Base-by-base conservation (phyloP, 2,888 invertebrate species). In the Drosophila antonietae region DNA sequence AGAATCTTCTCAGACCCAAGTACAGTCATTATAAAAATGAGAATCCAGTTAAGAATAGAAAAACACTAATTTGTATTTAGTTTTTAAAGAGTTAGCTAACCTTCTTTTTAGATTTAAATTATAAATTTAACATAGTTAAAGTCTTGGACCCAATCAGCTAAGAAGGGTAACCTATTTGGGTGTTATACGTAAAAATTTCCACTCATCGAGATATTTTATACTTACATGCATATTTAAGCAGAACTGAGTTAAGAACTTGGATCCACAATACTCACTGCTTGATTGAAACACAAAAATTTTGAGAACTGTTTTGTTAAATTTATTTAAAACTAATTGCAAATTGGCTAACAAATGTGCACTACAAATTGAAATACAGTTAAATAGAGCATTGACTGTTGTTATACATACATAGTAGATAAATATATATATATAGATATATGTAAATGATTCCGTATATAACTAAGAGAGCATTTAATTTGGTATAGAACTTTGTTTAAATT, bases 301-400 rank as follows among this genome's bases (percentile, higher is more conserved):
- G 5, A 37, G 23, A 56, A 56, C 31, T n/a, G 12, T 31, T 18
- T 64, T 67, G 51, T 68, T 81, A 41, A 52, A 65, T 82, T 82
- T 75, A 79, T 79, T 85, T 63, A 66, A 59, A 68, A 68, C 80
- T 75, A 85, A 66, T 60, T 77, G 70, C 78, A 80, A 80, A 83
- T 86, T 81, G 68, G 75, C 81, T 81, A 83, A 83, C 55, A 81
- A 77, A 69, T 57, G 73, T 80, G 83, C 83, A 64, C 49, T 70
- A 83, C 43, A 73, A 61, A 61, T 47, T 52, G 49, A 20, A 52
- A 23, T 43, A 31, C 7, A 43, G 73, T 67, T 44, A 44, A 59
- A 68, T 53, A 63, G 59, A 78, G 68, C 73, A 59, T 63, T 58
- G 49, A 51, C 33, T 51, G 33, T 33, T 18, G 49, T 35, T 33